Evolutionary conservation across 1,140 invertebrate species (phyloP).

Genomic region (Anagrus nilaparvatae): DNA sequence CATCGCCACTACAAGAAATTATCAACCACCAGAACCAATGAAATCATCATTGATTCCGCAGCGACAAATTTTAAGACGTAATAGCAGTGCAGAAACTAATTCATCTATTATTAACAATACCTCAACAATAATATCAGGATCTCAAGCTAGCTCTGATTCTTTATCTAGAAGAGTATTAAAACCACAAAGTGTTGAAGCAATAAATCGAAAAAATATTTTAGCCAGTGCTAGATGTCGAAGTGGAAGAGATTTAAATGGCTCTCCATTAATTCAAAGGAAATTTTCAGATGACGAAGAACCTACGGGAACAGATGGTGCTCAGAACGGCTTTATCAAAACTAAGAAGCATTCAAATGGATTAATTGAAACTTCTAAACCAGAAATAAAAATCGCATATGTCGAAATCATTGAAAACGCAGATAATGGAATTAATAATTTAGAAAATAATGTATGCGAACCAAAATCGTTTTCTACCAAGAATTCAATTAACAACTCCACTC

Average conservation of each 20-base stretch:
- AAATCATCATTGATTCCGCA: slow-evolving; percentile 43
- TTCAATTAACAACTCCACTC: too few species aligned
- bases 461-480: too few species aligned
- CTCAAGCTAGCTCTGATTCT: slow-evolving; percentile 47
- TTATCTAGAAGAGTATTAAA: slow-evolving; percentile 54
- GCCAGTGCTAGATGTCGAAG: slow-evolving; percentile 77
- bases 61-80: slow-evolving; percentile 32
- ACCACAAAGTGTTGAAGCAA: slow-evolving; percentile 65
- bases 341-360: slow-evolving; percentile 13
- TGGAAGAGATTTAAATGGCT: slow-evolving; percentile 58
- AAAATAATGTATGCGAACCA: too few species aligned
- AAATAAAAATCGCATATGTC: slow-evolving; percentile 35
- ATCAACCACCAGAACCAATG: not conserved
- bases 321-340: slow-evolving; percentile 20
- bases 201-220: slow-evolving; percentile 76
- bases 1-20: too few species aligned
- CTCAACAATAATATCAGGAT: slow-evolving; percentile 55
- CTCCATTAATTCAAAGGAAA: slow-evolving; percentile 55
- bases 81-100: slow-evolving; percentile 32
- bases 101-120: slow-evolving; percentile 26
- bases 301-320: slow-evolving; percentile 35
- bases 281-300: slow-evolving; percentile 42
- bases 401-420: slow-evolving; percentile 39
- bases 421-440: too few species aligned
- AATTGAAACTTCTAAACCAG: slow-evolving; percentile 15